Evolutionary conservation across 2,113 vertebrate species (phyloP).

Genomic region (Lutjanus erythropterus): DNA sequence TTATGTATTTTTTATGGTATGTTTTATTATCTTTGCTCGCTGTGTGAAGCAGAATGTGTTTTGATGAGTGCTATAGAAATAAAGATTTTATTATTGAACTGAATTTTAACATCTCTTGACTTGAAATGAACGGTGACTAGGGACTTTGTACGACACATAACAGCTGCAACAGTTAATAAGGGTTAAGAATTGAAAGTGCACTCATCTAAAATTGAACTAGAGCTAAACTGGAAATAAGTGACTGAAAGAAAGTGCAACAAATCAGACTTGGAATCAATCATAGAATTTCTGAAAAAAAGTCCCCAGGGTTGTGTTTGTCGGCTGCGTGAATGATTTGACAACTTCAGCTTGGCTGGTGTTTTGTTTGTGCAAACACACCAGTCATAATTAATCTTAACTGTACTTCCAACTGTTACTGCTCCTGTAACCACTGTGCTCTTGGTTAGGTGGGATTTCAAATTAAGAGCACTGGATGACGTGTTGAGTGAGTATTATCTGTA

Average conservation of each 20-base stretch:
- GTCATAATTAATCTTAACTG: not conserved
- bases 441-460: not conserved
- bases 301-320: too few relatives aligned
- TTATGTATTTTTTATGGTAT: too few relatives aligned
- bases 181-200: not conserved
- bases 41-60: too few relatives aligned
- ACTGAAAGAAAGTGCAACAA: not conserved
- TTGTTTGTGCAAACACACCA: not conserved
- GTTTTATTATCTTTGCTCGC: too few relatives aligned
- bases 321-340: not conserved
- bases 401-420: not conserved
- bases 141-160: not conserved
- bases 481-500: not conserved
- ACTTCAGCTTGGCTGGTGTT: too few relatives aligned
- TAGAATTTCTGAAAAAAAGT: not conserved
- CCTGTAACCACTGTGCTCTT: not conserved
- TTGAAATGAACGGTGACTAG: not conserved
- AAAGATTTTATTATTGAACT: too few relatives aligned
- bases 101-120: not conserved
- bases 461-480: not conserved
- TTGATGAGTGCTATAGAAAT: too few relatives aligned
- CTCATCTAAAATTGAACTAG: not conserved
- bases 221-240: not conserved
- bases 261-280: not conserved
- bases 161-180: not conserved